These are phyloP conservation scores for Apodemus agrarius DNA, from an alignment of 2,797 vertebrate species.

Conservation along the genomic window DNA sequence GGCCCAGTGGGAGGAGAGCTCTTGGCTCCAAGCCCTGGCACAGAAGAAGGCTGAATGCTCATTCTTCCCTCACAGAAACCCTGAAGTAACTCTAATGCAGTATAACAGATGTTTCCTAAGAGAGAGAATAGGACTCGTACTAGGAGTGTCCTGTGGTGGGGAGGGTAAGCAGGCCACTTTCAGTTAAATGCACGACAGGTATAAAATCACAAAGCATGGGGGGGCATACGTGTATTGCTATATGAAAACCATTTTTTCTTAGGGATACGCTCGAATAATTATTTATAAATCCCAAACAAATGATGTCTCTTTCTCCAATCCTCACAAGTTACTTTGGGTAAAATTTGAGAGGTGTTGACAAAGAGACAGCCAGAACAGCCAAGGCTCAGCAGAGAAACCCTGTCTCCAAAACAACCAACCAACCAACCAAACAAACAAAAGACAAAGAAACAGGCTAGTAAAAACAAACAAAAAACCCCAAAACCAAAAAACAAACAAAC, in stretches of 20 bases:
- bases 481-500: not conserved
- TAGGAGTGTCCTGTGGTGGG: not conserved
- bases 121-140: not conserved
- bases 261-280: not conserved
- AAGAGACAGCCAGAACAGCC: not conserved
- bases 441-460: not conserved
- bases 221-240: accelerated
- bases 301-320: not conserved
- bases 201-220: not conserved
- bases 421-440: too few species aligned
- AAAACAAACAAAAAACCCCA: too few species aligned
- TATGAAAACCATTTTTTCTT: not conserved
- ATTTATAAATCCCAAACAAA: not conserved
- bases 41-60: not conserved
- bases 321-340: not conserved
- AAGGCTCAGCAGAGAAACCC: too few species aligned
- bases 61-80: not conserved
- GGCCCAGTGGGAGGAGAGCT: too few species aligned
- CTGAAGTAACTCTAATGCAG: not conserved
- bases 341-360: not conserved
- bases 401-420: too few species aligned
- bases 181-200: not conserved
- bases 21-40: accelerated
- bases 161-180: not conserved
- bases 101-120: not conserved